Evolutionary conservation across 2,888 invertebrate species (phyloP).

Genomic region (Bimastos eiseni): DNA sequence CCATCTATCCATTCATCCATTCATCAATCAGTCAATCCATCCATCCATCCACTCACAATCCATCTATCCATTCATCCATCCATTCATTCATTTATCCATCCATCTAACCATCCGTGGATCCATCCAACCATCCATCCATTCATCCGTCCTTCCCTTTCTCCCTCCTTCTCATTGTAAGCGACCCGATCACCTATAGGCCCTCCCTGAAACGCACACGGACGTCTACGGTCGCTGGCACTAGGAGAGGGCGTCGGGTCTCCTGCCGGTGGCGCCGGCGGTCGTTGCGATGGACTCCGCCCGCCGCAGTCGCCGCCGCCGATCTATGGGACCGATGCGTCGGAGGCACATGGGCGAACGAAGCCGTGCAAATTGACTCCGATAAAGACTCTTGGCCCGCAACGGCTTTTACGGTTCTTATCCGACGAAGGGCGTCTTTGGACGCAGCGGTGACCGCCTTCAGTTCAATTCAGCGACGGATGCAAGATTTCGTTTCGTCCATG

Average conservation of each 20-base stretch:
- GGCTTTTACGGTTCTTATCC: neutral
- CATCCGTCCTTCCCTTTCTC: neutral
- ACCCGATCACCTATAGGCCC: neutral
- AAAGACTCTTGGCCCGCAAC: neutral
- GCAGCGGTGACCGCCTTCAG: neutral
- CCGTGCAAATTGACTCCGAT: conserved; percentile 6
- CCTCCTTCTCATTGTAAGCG: neutral
- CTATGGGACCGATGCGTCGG: neutral
- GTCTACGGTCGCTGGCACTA: neutral
- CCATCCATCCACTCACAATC: too few species aligned
- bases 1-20: too few species aligned
- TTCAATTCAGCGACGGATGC: neutral
- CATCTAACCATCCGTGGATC: neutral
- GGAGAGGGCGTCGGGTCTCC: neutral
- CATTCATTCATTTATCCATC: neutral
- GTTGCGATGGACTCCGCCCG: too few species aligned
- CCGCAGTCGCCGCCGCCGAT: neutral
- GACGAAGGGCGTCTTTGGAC: neutral
- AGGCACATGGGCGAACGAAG: neutral
- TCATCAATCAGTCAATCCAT: too few species aligned
- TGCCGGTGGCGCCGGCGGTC: neutral
- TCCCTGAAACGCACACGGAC: neutral
- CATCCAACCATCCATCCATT: neutral
- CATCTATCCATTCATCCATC: neutral
- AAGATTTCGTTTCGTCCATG: neutral